Evolutionary conservation across 2,113 vertebrate species (phyloP).

Genomic region (Notothenia coriiceps): DNA sequence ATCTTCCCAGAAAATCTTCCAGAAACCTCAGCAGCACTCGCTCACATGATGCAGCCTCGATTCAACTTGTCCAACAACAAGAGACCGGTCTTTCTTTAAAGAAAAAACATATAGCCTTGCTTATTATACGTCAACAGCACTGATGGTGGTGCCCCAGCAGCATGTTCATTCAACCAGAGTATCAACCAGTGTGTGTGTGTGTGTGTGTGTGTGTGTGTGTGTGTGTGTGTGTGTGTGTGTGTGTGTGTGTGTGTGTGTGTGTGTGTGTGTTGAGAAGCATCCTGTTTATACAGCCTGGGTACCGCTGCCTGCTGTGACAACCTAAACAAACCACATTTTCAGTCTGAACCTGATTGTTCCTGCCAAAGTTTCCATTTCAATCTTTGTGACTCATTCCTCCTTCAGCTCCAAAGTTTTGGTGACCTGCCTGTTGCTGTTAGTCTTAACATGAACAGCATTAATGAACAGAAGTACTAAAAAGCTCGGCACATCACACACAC

Average conservation of each 20-base stretch:
- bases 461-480: background rate
- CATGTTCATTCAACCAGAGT: conserved; percentile 35
- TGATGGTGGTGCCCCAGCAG: conserved; percentile 1
- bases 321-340: background rate
- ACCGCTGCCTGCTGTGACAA: conserved; percentile 19
- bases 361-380: conserved; percentile 5
- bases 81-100: conserved; percentile 14
- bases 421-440: conserved; percentile 1
- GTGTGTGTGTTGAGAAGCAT: conserved; percentile 23
- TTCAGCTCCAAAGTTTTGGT: background rate
- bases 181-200: background rate
- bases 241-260: no score
- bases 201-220: background rate
- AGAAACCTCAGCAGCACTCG: conserved; percentile 43
- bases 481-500: background rate
- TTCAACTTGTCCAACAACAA: conserved; percentile 28
- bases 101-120: background rate
- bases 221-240: background rate
- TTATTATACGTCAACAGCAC: conserved; percentile 5
- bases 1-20: conserved; percentile 61
- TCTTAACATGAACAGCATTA: background rate
- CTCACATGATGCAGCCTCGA: conserved; percentile 34
- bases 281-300: conserved; percentile 58
- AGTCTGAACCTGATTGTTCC: background rate
- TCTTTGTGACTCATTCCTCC: conserved; percentile 11